phyloP scores from a whole-genome alignment of 2,797 vertebrate genomes.

The Lophura swinhoii region DNA sequence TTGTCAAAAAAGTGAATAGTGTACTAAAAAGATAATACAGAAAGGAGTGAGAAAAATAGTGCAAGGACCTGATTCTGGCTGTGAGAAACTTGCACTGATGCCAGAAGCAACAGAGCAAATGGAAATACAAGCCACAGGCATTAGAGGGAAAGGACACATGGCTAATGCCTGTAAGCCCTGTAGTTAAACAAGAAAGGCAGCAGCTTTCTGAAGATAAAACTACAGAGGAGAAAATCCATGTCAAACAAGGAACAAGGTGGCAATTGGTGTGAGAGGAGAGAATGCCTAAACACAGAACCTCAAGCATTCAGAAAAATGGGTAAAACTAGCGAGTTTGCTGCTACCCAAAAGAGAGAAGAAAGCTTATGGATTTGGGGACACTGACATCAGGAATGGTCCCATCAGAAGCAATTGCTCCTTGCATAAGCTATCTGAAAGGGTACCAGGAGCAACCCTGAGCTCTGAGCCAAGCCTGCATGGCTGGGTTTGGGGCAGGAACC shows the following conservation, averaged over 20 bases:
- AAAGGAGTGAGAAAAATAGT: background rate
- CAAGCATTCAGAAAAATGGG: background rate
- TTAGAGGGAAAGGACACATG: background rate
- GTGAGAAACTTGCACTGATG: background rate
- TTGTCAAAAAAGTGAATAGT: background rate
- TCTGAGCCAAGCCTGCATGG: background rate
- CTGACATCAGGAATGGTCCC: background rate
- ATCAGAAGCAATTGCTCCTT: background rate
- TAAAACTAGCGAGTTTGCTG: background rate
- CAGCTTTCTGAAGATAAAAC: background rate
- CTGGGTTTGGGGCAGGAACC: background rate
- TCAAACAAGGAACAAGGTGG: background rate
- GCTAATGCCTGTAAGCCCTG: background rate
- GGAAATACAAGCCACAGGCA: background rate
- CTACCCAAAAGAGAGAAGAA: background rate
- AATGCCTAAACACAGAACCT: background rate
- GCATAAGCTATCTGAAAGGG: background rate
- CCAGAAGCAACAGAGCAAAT: background rate
- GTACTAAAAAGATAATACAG: background rate
- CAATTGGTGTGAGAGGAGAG: background rate
- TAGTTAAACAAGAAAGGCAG: background rate
- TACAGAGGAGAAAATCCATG: background rate
- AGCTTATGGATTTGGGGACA: background rate
- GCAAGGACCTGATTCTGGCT: background rate
- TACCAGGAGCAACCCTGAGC: background rate